A percentile compares a stretch with the other conserved stretches of the same genome.
Conservation (phyloP, 2,888 invertebrate genomes). For the Oasisia sp. region DNA sequence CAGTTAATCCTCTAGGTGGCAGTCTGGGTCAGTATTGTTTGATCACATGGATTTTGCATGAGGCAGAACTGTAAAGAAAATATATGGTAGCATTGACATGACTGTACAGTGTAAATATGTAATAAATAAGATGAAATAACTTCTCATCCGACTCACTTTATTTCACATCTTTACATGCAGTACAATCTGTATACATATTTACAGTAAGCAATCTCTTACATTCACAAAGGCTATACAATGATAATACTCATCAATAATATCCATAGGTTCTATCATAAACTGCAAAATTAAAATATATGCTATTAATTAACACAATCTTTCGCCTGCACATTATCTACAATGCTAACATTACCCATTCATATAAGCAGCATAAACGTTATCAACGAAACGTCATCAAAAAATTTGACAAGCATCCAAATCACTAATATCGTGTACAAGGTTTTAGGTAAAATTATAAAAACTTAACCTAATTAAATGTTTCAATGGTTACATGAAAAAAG, state of each 20-base stretch:
- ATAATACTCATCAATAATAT: background rate
- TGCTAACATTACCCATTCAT: background rate
- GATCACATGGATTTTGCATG: no score
- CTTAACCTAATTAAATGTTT: conserved; percentile 17
- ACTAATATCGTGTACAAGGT: background rate
- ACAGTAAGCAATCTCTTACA: conserved; percentile 5
- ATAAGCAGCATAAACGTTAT: background rate
- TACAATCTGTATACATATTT: conserved; percentile 11
- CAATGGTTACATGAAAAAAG: background rate
- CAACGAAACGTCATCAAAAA: background rate
- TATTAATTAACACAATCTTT: background rate
- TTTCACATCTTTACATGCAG: conserved; percentile 13
- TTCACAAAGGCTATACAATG: conserved; percentile 1
- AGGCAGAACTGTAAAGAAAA: background rate
- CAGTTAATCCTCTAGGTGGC: no score
- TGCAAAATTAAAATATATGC: conserved; percentile 6
- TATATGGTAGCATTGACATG: background rate
- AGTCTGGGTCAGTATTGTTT: no score
- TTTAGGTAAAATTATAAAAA: background rate
- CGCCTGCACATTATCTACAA: background rate
- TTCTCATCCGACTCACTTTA: background rate
- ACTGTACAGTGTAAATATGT: background rate
- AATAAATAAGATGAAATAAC: background rate
- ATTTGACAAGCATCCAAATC: background rate
- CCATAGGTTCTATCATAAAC: conserved; percentile 3